A percentile compares a stretch with the other conserved stretches of the same genome.
Evolutionary conservation across 2,888 invertebrate genomes (phyloP).

Genomic region (Chaetogeoica ovagalla): DNA sequence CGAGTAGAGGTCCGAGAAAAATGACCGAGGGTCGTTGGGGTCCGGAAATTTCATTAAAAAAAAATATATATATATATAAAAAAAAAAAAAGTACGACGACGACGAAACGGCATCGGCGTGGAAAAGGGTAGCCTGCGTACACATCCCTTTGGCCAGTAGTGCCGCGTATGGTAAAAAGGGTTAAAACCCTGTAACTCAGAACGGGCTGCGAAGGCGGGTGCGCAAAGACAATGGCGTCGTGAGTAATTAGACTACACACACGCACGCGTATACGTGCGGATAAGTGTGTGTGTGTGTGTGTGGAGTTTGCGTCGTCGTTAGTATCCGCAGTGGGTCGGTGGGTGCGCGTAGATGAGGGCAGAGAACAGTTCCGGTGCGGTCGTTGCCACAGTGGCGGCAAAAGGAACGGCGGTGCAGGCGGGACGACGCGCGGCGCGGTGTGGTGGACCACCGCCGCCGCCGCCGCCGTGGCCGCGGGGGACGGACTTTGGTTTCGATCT

Average conservation of each 20-base stretch:
- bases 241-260: constrained; percentile 31
- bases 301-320: constrained; percentile 35
- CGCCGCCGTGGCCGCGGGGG: constrained; percentile 36
- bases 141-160: neutral
- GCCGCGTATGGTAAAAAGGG: too few species aligned
- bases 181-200: too few species aligned
- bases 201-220: too few species aligned
- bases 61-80: too few species aligned
- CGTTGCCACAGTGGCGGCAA: neutral
- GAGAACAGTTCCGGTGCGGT: constrained; percentile 1
- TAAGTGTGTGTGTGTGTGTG: neutral
- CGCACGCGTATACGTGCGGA: too few species aligned
- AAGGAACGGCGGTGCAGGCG: constrained; percentile 4
- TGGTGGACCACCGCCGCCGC: neutral
- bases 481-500: constrained; percentile 51
- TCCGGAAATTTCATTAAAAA: constrained; percentile 52
- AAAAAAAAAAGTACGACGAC: neutral
- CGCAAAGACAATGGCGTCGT: constrained; percentile 49
- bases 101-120: constrained; percentile 3
- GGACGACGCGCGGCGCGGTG: too few species aligned
- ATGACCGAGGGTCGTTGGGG: constrained; percentile 43
- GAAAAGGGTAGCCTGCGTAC: constrained; percentile 31
- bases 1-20: constrained; percentile 31
- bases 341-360: neutral
- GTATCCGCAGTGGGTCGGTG: neutral